phyloP scores from a whole-genome alignment of 2,797 vertebrate species.

The Phylloscopus collybita region DNA sequence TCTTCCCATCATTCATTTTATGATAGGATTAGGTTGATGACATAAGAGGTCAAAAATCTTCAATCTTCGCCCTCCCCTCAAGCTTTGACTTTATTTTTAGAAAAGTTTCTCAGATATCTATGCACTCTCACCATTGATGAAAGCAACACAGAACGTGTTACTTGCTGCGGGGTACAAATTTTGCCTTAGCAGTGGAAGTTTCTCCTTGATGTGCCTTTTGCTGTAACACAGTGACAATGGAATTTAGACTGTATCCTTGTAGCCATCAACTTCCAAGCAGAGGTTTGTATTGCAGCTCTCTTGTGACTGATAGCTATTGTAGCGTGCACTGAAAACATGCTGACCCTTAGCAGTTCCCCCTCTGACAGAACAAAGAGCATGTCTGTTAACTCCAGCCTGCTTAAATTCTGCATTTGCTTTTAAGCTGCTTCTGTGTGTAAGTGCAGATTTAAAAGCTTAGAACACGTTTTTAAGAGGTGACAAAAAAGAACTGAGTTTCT shows the following conservation, averaged over 20 bases:
- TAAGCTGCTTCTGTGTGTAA: background rate
- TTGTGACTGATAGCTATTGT: background rate
- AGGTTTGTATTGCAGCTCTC: background rate
- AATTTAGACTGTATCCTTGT: background rate
- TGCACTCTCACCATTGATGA: background rate
- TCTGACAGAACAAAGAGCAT: background rate
- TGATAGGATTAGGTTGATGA: background rate
- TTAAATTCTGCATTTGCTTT: background rate
- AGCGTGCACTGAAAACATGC: background rate
- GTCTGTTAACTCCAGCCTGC: background rate
- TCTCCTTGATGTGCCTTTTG: background rate
- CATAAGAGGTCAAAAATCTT: background rate
- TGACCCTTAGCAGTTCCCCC: background rate
- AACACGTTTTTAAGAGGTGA: background rate
- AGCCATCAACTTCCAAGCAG: background rate
- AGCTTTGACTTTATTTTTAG: background rate
- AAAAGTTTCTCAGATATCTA: background rate
- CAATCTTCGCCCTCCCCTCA: background rate
- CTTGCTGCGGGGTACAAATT: background rate
- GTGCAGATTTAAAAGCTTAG: background rate
- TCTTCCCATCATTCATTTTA: background rate
- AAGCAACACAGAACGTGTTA: background rate
- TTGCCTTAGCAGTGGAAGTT: background rate
- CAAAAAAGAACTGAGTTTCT: background rate
- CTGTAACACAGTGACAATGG: background rate